A percentile compares a stretch with the other conserved stretches of the same genome.
These are phyloP conservation scores for Zaprionus tsacasi DNA, from an alignment of 1,140 invertebrate genomes.

Conservation along the genomic window DNA sequence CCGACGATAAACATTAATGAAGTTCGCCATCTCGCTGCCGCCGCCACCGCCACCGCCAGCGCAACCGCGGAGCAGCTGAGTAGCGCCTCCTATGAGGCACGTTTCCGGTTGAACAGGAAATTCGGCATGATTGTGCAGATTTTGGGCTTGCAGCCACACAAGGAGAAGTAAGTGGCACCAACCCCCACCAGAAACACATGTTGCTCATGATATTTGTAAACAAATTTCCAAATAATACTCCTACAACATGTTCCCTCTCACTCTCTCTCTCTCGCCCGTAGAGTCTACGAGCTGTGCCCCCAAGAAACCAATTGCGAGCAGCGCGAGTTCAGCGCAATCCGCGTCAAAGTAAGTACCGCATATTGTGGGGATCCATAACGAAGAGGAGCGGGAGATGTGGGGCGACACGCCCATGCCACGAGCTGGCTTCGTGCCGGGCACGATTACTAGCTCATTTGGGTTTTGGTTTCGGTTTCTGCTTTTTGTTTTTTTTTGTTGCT, in stretches of 20 bases:
- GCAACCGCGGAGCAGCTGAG: slow-evolving; percentile 3
- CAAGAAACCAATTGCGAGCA: slow-evolving; percentile 78
- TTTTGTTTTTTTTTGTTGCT: slow-evolving; percentile 11
- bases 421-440: slow-evolving; percentile 53
- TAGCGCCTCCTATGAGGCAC: slow-evolving; percentile 57
- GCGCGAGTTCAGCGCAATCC: slow-evolving; percentile 77
- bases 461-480: slow-evolving; percentile 24
- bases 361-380: not conserved
- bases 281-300: slow-evolving; percentile 78
- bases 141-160: slow-evolving; percentile 75
- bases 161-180: slow-evolving; percentile 71
- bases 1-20: slow-evolving; percentile 48
- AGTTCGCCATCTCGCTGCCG: slow-evolving; percentile 18
- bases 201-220: slow-evolving; percentile 62
- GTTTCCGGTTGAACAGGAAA: slow-evolving; percentile 79
- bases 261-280: slow-evolving; percentile 24
- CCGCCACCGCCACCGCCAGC: not conserved
- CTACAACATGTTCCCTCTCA: slow-evolving; percentile 2
- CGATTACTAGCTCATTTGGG: slow-evolving; percentile 21
- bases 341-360: slow-evolving; percentile 73
- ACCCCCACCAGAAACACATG: slow-evolving; percentile 41
- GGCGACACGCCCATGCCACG: slow-evolving; percentile 32
- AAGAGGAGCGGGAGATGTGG: not conserved
- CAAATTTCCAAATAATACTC: slow-evolving; percentile 38
- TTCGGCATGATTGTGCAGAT: slow-evolving; percentile 83